These are phyloP conservation scores for Macrostomum cliftonense DNA, from an alignment of 2,888 invertebrate species.

Conservation along the genomic window DNA sequence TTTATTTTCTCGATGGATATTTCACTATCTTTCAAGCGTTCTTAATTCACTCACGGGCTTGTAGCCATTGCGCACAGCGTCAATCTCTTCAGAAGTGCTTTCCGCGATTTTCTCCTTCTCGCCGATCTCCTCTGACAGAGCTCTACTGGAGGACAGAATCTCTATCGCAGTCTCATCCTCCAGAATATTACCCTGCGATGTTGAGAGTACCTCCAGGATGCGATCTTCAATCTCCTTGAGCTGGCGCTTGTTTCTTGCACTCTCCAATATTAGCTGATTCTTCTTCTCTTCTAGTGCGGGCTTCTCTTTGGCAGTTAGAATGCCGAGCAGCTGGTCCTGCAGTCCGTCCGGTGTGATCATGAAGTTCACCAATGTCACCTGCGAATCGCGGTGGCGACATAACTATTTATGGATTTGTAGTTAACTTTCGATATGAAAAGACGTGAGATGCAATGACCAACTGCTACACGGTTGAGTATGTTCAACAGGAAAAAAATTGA, in stretches of 20 bases:
- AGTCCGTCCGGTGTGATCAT: conserved; percentile 79
- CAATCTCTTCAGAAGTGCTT: conserved; percentile 38
- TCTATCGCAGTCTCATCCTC: conserved; percentile 83
- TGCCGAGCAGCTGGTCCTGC: conserved; percentile 70
- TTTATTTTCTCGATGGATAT: no score
- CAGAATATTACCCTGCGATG: conserved; percentile 66
- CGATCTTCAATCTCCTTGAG: conserved; percentile 78
- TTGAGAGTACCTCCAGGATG: conserved; percentile 66
- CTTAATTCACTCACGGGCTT: conserved; percentile 24
- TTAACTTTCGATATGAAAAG: no score
- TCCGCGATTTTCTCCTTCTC: conserved; percentile 64
- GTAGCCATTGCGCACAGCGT: conserved; percentile 32
- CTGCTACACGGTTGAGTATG: no score
- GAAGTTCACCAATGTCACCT: conserved; percentile 74
- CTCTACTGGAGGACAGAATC: conserved; percentile 54
- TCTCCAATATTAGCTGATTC: conserved; percentile 69
- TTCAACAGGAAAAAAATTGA: no score
- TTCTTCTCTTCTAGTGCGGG: conserved; percentile 76
- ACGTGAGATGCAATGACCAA: no score
- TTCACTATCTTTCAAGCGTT: no score
- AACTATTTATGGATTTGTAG: no score
- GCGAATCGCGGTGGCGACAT: conserved; percentile 23
- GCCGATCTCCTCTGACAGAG: conserved; percentile 63
- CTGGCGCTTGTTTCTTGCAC: conserved; percentile 66
- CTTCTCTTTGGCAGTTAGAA: conserved; percentile 70